Conservation (phyloP, 2,113 vertebrate species). For the Microcebus ravelobensis region DNA sequence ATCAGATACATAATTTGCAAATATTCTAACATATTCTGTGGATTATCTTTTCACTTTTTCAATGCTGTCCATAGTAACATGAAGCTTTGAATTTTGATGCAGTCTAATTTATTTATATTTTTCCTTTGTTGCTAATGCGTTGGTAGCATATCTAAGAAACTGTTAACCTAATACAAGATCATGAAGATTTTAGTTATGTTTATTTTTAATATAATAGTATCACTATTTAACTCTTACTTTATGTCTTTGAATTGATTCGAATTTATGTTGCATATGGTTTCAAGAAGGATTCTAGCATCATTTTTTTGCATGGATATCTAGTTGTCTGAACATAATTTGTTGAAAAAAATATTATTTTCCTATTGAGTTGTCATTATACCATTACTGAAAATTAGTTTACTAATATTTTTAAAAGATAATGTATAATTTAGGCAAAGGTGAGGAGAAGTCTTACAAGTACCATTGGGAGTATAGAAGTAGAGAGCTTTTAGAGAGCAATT, state of each 20-base stretch:
- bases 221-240: neutral
- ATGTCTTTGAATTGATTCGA: neutral
- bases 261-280: neutral
- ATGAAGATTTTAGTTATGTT: neutral
- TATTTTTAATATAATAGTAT: too few species aligned
- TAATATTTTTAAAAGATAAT: neutral
- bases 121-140: neutral
- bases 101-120: neutral
- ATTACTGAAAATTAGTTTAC: neutral
- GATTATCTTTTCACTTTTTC: neutral
- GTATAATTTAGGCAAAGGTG: neutral
- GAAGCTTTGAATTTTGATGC: too few species aligned
- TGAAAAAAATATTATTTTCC: neutral
- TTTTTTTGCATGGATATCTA: neutral
- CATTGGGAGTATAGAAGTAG: neutral
- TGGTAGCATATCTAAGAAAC: neutral
- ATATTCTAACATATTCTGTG: neutral
- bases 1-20: neutral
- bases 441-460: neutral
- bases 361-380: neutral
- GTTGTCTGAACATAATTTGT: neutral
- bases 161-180: neutral
- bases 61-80: neutral
- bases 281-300: neutral
- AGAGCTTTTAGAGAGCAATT: neutral